These are phyloP conservation scores for Pachydiplax longipennis DNA, from an alignment of 2,888 invertebrate species.

Conservation along the genomic window DNA sequence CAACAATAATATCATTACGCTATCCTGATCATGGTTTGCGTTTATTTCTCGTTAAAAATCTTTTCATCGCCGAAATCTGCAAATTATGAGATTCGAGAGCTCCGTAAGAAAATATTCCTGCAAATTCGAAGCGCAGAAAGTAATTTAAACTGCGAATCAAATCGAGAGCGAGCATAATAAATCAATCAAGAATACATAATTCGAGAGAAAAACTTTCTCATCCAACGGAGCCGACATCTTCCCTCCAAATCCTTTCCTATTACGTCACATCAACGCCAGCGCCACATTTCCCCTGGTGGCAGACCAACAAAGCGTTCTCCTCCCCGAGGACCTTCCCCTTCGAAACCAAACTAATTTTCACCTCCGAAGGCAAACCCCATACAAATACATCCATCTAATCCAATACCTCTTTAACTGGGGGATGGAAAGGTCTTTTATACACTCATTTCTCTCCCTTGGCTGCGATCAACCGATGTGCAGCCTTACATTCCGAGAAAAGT, in stretches of 20 bases:
- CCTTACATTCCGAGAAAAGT: too few relatives aligned
- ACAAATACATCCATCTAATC: neutral
- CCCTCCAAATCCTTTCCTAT: neutral
- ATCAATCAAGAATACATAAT: slow-evolving; percentile 18
- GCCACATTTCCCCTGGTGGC: neutral
- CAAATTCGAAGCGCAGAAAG: neutral
- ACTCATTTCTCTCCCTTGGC: neutral
- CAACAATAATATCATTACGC: neutral
- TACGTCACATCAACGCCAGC: neutral
- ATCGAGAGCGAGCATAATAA: neutral
- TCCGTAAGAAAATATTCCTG: neutral
- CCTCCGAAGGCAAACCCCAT: neutral
- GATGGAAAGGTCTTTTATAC: too few relatives aligned
- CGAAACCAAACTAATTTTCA: slow-evolving; percentile 13
- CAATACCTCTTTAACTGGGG: neutral
- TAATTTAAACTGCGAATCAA: too few relatives aligned
- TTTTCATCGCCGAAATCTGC: too few relatives aligned
- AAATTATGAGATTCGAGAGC: neutral
- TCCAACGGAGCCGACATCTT: neutral
- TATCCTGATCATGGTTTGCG: neutral
- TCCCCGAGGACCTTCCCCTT: neutral
- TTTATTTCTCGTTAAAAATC: too few relatives aligned
- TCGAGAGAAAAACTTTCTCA: neutral
- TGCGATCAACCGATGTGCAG: too few relatives aligned
- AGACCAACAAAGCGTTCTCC: neutral